Evolutionary conservation across 1,140 invertebrate species (phyloP).

Genomic region (Oryzaephilus surinamensis): DNA sequence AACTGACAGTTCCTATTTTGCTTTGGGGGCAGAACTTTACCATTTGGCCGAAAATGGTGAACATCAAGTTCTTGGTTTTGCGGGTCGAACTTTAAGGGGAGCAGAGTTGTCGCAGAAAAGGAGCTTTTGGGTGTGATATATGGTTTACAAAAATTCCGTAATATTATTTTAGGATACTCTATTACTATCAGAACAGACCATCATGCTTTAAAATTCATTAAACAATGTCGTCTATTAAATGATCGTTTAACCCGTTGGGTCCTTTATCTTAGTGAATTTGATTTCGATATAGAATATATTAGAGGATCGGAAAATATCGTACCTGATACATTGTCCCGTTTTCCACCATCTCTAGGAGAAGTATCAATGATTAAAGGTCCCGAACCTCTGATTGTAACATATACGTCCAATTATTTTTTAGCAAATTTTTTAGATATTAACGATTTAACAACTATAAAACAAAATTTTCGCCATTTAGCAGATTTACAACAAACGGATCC

Average conservation of each 20-base stretch:
- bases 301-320: conserved; percentile 16
- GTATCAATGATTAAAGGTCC: too few species aligned
- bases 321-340: conserved; percentile 21
- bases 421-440: too few species aligned
- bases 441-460: too few species aligned
- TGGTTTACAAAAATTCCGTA: conserved; percentile 27
- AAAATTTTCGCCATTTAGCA: too few species aligned
- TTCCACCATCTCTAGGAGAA: too few species aligned
- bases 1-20: conserved; percentile 22
- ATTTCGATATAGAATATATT: conserved; percentile 32
- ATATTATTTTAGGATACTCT: conserved; percentile 17
- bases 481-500: too few species aligned
- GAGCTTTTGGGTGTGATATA: conserved; percentile 31
- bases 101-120: conserved; percentile 26
- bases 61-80: conserved; percentile 15
- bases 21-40: conserved; percentile 19
- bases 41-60: conserved; percentile 13
- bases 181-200: conserved; percentile 38
- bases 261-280: conserved; percentile 34
- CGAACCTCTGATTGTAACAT: too few species aligned
- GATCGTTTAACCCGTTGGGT: conserved; percentile 36
- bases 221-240: conserved; percentile 31
- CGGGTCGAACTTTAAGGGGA: conserved; percentile 13
- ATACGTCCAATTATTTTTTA: too few species aligned
- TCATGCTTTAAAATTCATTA: conserved; percentile 35